Percentiles rank a stretch among this genome's conserved stretches.
These are phyloP conservation scores for Geotrypetes seraphini DNA, from an alignment of 2,797 vertebrate species.

Conservation along the genomic window DNA sequence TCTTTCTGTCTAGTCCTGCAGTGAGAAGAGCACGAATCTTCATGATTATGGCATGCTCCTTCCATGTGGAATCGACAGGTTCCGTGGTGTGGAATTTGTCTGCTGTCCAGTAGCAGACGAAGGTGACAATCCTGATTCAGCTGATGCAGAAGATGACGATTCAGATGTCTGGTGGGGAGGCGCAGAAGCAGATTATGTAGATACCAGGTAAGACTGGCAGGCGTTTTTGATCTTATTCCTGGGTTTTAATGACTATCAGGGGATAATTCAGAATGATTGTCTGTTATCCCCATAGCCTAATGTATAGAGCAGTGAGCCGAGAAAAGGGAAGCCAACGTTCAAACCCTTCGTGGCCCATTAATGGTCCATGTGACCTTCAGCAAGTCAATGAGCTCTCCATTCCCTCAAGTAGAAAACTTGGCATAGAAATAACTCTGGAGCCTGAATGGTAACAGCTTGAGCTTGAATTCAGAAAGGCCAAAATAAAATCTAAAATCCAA, in stretches of 20 bases:
- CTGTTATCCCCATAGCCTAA: too few species aligned
- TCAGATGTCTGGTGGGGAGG: conserved; percentile 97
- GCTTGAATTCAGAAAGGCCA: too few species aligned
- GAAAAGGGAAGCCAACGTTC: too few species aligned
- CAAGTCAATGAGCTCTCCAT: too few species aligned
- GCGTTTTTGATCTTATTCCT: neutral
- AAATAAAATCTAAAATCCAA: too few species aligned
- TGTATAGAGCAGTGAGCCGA: too few species aligned
- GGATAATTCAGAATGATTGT: too few species aligned
- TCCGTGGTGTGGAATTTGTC: conserved; percentile 93
- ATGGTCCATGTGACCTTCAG: too few species aligned
- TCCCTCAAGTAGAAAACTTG: too few species aligned
- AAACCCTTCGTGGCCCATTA: too few species aligned
- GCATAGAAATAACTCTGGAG: too few species aligned
- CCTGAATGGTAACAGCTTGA: too few species aligned
- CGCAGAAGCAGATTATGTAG: conserved; percentile 77
- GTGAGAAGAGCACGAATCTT: conserved; percentile 88
- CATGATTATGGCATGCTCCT: conserved; percentile 93
- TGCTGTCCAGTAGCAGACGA: conserved; percentile 77
- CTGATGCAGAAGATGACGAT: conserved; percentile 74
- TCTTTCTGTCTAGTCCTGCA: conserved; percentile 60
- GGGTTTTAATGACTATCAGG: neutral
- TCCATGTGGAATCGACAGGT: conserved; percentile 90
- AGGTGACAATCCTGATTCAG: conserved; percentile 68
- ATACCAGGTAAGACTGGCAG: conserved; percentile 69